Percentiles rank a stretch among this genome's conserved stretches.
Evolutionary conservation across 1,140 invertebrate genomes (phyloP).

Genomic region (Reticulitermes speratus): DNA sequence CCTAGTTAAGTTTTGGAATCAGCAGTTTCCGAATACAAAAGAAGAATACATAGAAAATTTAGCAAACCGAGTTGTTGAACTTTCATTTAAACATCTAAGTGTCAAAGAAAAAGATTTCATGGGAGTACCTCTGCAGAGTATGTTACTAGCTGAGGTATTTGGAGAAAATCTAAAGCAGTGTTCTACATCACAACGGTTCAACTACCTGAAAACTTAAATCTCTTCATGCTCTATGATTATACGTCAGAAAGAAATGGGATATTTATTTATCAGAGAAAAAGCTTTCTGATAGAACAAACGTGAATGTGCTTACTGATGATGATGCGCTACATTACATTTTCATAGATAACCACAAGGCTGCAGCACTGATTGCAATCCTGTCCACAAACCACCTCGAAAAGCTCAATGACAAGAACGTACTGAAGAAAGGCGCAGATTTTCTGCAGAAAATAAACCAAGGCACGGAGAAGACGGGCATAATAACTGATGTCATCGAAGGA

Average conservation of each 20-base stretch:
- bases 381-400: neutral
- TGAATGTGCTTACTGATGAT: neutral
- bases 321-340: constrained; percentile 12
- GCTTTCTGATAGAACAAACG: neutral
- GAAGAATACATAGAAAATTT: neutral
- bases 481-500: neutral
- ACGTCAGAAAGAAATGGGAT: constrained; percentile 26
- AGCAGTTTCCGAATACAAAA: neutral
- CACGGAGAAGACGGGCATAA: constrained; percentile 16
- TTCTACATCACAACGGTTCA: neutral
- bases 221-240: constrained; percentile 21
- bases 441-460: neutral
- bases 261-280: constrained; percentile 30
- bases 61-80: neutral
- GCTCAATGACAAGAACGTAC: neutral
- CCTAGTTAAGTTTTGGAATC: constrained; percentile 26
- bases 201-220: neutral
- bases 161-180: neutral
- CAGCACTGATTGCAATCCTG: constrained; percentile 24
- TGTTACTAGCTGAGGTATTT: neutral
- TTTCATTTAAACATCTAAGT: neutral
- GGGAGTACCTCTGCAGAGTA: constrained; percentile 26
- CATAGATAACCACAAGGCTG: constrained; percentile 20
- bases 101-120: constrained; percentile 31
- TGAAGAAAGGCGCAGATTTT: neutral